Base-by-base conservation (phyloP, 2,888 invertebrate genomes). In the Ptychoptera albimana region DNA sequence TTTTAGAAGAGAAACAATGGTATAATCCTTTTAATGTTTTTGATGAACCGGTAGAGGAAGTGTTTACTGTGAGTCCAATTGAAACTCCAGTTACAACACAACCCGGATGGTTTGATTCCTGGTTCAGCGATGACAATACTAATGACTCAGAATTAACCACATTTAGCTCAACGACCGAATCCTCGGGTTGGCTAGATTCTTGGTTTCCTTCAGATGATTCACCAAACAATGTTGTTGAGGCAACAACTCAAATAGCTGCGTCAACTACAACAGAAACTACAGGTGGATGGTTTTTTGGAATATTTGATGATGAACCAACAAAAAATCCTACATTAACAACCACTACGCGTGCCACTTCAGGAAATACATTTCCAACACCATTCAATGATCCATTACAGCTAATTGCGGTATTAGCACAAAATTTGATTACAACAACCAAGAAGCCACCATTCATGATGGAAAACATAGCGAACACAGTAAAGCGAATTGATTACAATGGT, bases 401-500 rank as follows among this genome's bases (percentile, higher is more conserved):
- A 5, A 39, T 39, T 9, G 30, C 39, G 8, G 29, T 13, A 15
- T 12, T 29, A 39, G 38, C 8, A 23, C 29, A 16, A 2, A 30
- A 30, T 39, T 9, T 39, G 12, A 39, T 30, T 13, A 30, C 30
- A 30, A 13, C 30, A 16, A 39, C 39, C 10, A 14, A 39, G 12
- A 39, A 39, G 14, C 12, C 30, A 12, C 29, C 10, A 8, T 10
- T 29, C n/a, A 39, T 30, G 30, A 13, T 30, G 2, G 11, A 12
- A 8, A 39, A 39, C 16, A 23, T 14, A 10, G 14, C 35, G 4
- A 35, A 30, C 12, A 14, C 16, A 14, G 30, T 29, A 15, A 30
- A 35, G 13, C 39, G 40, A 34, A 46, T 47, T 15, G 60, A 51
- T 39, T 72, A 72, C 46, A 64, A 64, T 30, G 67, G 70, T 50